Conservation (phyloP, 2,888 invertebrate species). For the Hypomecis punctinalis region DNA sequence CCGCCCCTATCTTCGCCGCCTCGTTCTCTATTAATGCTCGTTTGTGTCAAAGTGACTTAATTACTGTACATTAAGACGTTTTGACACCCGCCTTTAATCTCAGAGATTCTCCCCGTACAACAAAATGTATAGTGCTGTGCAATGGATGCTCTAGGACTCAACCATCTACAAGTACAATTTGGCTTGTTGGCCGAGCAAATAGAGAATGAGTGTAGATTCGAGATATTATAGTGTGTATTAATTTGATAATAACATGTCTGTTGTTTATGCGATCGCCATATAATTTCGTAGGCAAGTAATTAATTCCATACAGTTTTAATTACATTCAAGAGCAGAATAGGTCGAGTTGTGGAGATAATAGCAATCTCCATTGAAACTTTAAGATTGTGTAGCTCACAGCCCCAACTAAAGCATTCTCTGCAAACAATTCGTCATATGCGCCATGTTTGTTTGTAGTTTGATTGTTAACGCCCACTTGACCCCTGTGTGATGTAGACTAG, state of each 20-base stretch:
- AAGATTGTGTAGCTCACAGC: slow-evolving; percentile 30
- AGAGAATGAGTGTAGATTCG: no score
- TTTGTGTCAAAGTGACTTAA: slow-evolving; percentile 73
- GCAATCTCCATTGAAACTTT: slow-evolving; percentile 10
- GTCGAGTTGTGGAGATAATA: not conserved
- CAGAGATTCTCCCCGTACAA: slow-evolving; percentile 42
- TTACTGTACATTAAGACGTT: slow-evolving; percentile 72
- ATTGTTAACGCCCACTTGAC: slow-evolving; percentile 63
- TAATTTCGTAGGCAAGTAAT: no score
- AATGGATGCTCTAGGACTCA: not conserved
- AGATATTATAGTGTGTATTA: no score
- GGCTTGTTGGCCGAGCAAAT: no score
- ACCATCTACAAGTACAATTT: no score
- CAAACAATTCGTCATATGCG: slow-evolving; percentile 44
- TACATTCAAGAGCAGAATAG: no score
- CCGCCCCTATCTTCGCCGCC: slow-evolving; percentile 61
- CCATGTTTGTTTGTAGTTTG: slow-evolving; percentile 57
- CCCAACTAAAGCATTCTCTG: slow-evolving; percentile 25
- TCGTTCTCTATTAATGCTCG: slow-evolving; percentile 71
- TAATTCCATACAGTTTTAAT: no score
- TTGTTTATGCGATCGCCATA: no score
- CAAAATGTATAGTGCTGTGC: slow-evolving; percentile 4
- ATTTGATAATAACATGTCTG: no score
- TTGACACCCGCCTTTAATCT: slow-evolving; percentile 63
- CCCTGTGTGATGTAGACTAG: slow-evolving; percentile 63